Evolutionary conservation across 2,113 vertebrate species (phyloP).

Genomic region (Pagrus major): DNA sequence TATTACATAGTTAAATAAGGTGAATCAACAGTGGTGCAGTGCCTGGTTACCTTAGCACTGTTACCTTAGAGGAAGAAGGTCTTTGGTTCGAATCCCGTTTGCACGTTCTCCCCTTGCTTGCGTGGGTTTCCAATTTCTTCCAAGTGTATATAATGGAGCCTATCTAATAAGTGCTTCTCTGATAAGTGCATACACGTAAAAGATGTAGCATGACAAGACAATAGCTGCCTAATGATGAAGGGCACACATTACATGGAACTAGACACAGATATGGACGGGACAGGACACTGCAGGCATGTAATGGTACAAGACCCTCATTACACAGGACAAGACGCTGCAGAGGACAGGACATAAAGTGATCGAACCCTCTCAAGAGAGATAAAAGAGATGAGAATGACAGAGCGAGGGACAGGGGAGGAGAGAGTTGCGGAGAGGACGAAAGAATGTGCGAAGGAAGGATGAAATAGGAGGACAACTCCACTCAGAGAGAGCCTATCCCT

Average conservation of each 20-base stretch:
- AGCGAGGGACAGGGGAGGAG: conserved; percentile 58
- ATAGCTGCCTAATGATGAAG: conserved; percentile 64
- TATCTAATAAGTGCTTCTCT: conserved; percentile 37
- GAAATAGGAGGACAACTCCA: conserved; percentile 80
- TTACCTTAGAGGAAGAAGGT: too few species aligned
- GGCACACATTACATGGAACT: conserved; percentile 64
- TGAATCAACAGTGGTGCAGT: too few species aligned
- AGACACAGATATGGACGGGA: conserved; percentile 58
- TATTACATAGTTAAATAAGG: too few species aligned
- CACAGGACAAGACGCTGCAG: conserved; percentile 67
- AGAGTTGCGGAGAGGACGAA: conserved; percentile 63
- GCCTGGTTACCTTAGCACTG: too few species aligned
- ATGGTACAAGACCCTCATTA: conserved; percentile 73
- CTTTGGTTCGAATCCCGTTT: too few species aligned
- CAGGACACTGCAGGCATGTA: conserved; percentile 59
- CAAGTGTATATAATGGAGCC: conserved; percentile 3
- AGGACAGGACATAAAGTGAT: conserved; percentile 74
- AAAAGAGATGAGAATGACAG: conserved; percentile 69
- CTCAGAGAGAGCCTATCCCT: conserved; percentile 78
- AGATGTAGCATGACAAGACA: conserved; percentile 60
- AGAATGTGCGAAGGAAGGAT: conserved; percentile 62
- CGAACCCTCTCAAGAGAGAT: conserved; percentile 69
- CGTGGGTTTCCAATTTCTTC: neutral
- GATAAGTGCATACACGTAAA: conserved; percentile 42
- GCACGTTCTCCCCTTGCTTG: too few species aligned